phyloP scores from a whole-genome alignment of 2,888 invertebrate species.

The Yponomeuta malinellus region DNA sequence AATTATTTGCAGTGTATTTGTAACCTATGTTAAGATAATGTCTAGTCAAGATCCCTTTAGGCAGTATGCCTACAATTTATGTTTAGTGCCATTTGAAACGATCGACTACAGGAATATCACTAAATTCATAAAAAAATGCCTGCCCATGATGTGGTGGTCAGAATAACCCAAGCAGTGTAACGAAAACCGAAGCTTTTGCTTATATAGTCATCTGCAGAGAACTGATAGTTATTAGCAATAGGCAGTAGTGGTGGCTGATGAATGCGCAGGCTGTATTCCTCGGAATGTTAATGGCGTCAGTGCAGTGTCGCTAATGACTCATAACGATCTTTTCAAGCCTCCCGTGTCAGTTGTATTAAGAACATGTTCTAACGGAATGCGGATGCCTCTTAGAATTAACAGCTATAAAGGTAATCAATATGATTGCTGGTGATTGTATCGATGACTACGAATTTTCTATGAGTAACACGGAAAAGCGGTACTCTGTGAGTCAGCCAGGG shows the following conservation, averaged over 20 bases:
- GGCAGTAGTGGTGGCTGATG: background rate
- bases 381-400: conserved; percentile 58
- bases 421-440: conserved; percentile 10
- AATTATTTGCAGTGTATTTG: too few species aligned
- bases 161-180: too few species aligned
- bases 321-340: conserved; percentile 38
- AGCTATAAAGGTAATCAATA: conserved; percentile 34
- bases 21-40: too few species aligned
- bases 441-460: conserved; percentile 9
- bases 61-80: too few species aligned
- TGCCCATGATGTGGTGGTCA: too few species aligned
- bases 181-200: too few species aligned
- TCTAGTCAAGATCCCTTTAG: too few species aligned
- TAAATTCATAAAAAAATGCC: too few species aligned
- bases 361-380: conserved; percentile 66
- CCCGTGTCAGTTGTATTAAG: conserved; percentile 45
- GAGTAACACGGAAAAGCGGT: background rate
- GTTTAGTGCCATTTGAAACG: too few species aligned
- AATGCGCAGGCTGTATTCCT: conserved; percentile 37
- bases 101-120: too few species aligned
- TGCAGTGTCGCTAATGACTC: conserved; percentile 66
- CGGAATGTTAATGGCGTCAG: conserved; percentile 61
- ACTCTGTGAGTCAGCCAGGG: background rate
- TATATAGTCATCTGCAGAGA: background rate
- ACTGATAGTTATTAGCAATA: background rate